phyloP scores from a whole-genome alignment of 2,113 vertebrate genomes.

The Centropristis striata region DNA sequence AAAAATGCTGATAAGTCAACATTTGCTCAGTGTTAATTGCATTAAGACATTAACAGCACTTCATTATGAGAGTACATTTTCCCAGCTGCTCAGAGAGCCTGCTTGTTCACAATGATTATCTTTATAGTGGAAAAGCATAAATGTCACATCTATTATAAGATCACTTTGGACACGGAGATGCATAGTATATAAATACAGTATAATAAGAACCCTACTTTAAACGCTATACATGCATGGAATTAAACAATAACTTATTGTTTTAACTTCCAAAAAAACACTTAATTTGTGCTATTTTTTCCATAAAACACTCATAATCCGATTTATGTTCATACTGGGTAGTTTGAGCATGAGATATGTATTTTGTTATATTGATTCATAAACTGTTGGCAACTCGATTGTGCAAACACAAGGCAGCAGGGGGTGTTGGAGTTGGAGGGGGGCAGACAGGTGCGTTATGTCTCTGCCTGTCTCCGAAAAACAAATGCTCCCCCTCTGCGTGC shows the following conservation, averaged over 20 bases:
- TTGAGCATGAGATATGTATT: not conserved
- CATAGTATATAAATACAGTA: not conserved
- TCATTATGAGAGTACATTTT: conserved; percentile 47
- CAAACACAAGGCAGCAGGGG: conserved; percentile 41
- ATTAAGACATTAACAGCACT: conserved; percentile 61
- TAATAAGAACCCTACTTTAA: not conserved
- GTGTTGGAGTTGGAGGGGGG: not conserved
- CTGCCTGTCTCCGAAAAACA: conserved; percentile 51
- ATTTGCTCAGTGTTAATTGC: conserved; percentile 72
- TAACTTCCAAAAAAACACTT: not conserved
- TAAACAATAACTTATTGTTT: not conserved
- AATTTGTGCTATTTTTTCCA: not conserved
- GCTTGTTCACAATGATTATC: conserved; percentile 33
- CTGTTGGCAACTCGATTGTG: conserved; percentile 13
- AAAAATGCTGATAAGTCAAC: conserved; percentile 73
- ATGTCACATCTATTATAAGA: conserved; percentile 9
- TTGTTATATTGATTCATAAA: conserved; percentile 20
- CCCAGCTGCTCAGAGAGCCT: conserved; percentile 49
- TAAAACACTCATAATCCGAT: not conserved
- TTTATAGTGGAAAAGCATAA: conserved; percentile 26
- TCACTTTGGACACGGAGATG: not conserved
- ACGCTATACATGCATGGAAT: not conserved
- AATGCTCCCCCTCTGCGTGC: conserved; percentile 20
- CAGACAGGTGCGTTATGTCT: conserved; percentile 67
- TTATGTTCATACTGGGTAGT: not conserved